Evolutionary conservation across 1,140 invertebrate species (phyloP), one percentile per base, ranked within the genome.

Genomic region (Thaumatotibia leucotreta): DNA sequence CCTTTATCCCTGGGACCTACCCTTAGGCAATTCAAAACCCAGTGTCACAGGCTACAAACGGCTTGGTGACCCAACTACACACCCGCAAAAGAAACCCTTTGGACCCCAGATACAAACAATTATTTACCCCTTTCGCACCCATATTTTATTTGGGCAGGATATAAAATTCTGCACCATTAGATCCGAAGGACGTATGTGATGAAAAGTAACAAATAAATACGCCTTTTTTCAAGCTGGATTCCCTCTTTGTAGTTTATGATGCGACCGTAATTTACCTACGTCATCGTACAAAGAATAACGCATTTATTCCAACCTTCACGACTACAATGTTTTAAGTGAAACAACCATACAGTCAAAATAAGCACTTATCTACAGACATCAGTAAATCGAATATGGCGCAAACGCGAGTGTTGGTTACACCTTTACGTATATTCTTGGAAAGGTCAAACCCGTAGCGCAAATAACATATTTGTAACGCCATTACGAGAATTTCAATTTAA

Each of bases 101-200:
- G 24, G 23, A 54, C 4, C 20, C 23, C 50, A 58, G 24, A 27
- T 14, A 58, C 29, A 58, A 29, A 58, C 52, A 58, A 58, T 58
- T 58, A 58, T 58, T 58, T 58, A 31, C 10, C 11, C 52, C 52
- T 4, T 29, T 58, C 6, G 5, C 24, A n/a, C 52, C 24, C 52
- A 58, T 58, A 58, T 58, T 58, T 58, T 58, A 58, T 58, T 58
- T 58, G 11, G 52, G 24, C 23, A 24, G 11, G 24, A 58, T 58
- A 31, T 31, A 31, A 58, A 58, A 58, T 14, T 58, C 2, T 14
- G 1, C 24, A 9, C 39, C 39, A 20, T 45, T n/a, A 17, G 5
- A 45, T 8, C 39, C 8, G 20, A 45, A 45, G 39, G 39, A 1
- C 39, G 14, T 20, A 20, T 20, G 39, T 45, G 0, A 8, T 6